Conservation (phyloP, 2,888 invertebrate species). For the Megaustenia siamemsis region DNA sequence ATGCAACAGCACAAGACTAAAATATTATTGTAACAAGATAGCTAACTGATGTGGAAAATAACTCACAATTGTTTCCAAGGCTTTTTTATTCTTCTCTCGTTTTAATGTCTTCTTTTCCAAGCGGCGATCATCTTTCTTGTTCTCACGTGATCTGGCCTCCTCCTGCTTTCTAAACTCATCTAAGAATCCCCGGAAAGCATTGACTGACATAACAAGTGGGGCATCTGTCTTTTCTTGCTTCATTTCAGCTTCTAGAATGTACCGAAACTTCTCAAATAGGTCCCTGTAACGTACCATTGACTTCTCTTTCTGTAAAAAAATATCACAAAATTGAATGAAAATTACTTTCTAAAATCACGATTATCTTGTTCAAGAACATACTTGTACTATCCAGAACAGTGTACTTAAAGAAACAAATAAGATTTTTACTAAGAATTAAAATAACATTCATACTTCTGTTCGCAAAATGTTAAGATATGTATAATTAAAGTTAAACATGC, state of each 20-base stretch:
- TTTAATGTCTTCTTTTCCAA: slow-evolving; percentile 70
- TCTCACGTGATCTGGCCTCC: slow-evolving; percentile 79
- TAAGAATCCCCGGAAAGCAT: slow-evolving; percentile 97
- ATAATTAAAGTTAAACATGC: no score
- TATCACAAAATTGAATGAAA: not conserved
- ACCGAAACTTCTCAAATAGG: slow-evolving; percentile 92
- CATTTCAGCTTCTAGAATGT: slow-evolving; percentile 83
- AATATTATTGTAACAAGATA: not conserved
- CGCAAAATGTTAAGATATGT: no score
- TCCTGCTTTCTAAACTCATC: slow-evolving; percentile 88
- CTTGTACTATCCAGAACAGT: no score
- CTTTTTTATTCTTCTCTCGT: slow-evolving; percentile 70
- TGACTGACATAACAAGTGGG: slow-evolving; percentile 95
- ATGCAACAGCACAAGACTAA: no score
- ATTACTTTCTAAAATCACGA: no score
- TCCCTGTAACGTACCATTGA: slow-evolving; percentile 90
- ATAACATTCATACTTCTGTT: no score
- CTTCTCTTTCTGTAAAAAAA: slow-evolving; percentile 58
- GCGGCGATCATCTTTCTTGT: slow-evolving; percentile 71
- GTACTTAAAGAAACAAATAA: no score
- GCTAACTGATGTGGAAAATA: not conserved
- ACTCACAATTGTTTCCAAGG: slow-evolving; percentile 52
- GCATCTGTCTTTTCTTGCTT: slow-evolving; percentile 83
- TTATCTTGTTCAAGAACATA: no score
- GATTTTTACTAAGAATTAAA: no score